Percentiles rank a stretch among this genome's conserved stretches.
Evolutionary conservation across 1,140 invertebrate species (phyloP).

Genomic region (Musca vetustissima): DNA sequence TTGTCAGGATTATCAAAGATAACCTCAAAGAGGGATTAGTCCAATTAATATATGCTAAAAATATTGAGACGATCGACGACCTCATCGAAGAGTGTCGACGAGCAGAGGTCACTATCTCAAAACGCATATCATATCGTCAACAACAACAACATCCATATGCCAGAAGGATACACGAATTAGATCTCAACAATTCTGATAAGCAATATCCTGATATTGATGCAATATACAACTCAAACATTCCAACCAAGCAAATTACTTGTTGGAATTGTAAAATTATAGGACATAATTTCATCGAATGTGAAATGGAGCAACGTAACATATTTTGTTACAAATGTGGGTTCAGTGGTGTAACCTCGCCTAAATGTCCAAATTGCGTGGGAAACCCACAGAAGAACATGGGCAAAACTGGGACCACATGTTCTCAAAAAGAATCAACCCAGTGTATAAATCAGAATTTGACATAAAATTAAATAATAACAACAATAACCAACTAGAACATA

Average conservation of each 20-base stretch:
- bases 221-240: background rate
- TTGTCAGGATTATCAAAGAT: background rate
- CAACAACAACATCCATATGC: background rate
- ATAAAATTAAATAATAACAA: too few species aligned
- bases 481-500: too few species aligned
- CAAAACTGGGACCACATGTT: background rate
- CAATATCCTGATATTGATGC: background rate
- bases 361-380: background rate
- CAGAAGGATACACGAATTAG: background rate
- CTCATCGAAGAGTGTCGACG: background rate
- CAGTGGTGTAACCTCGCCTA: background rate
- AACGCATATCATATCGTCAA: background rate
- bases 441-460: too few species aligned
- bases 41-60: background rate
- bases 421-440: background rate
- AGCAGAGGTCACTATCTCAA: background rate
- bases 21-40: background rate
- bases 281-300: background rate
- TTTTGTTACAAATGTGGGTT: conserved; percentile 15
- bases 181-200: background rate
- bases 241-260: background rate
- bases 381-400: background rate
- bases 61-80: background rate
- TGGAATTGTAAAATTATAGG: background rate
- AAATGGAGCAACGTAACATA: background rate